Evolutionary conservation across 2,888 invertebrate genomes (phyloP).

Genomic region (Ectemnius lituratus): DNA sequence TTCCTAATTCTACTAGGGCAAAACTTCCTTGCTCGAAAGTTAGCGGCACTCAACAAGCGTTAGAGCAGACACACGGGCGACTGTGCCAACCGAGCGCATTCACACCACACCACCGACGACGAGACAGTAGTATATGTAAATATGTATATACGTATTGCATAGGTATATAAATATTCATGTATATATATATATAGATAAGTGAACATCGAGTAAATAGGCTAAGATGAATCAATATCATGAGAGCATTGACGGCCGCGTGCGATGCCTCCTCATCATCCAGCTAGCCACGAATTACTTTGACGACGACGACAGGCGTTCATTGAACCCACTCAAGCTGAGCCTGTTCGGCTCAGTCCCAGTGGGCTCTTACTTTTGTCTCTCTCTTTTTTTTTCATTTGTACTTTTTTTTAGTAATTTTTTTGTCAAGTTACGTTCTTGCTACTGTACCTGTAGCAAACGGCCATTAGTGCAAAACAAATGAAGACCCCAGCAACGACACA

Average conservation of each 20-base stretch:
- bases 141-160: constrained; percentile 45
- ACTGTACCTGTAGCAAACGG: constrained; percentile 95
- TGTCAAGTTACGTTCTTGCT: constrained; percentile 53
- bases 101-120: constrained; percentile 54
- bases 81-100: constrained; percentile 65
- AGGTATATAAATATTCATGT: constrained; percentile 37
- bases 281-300: constrained; percentile 71
- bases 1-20: not conserved
- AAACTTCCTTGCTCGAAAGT: no score
- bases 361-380: constrained; percentile 41
- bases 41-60: no score
- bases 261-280: constrained; percentile 74
- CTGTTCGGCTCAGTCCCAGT: constrained; percentile 48
- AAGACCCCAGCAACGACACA: constrained; percentile 95
- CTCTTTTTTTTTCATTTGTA: no score
- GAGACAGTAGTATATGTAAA: constrained; percentile 44
- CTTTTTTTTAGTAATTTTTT: not conserved
- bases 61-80: constrained; percentile 44
- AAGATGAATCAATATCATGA: constrained; percentile 65
- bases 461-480: constrained; percentile 96
- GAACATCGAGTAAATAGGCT: constrained; percentile 63
- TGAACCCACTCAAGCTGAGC: constrained; percentile 58
- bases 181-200: constrained; percentile 44
- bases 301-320: constrained; percentile 68
- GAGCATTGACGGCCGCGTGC: constrained; percentile 73